Percentiles rank a stretch among this genome's conserved stretches.
Conservation (phyloP, 2,113 vertebrate species). For the Alces alces region DNA sequence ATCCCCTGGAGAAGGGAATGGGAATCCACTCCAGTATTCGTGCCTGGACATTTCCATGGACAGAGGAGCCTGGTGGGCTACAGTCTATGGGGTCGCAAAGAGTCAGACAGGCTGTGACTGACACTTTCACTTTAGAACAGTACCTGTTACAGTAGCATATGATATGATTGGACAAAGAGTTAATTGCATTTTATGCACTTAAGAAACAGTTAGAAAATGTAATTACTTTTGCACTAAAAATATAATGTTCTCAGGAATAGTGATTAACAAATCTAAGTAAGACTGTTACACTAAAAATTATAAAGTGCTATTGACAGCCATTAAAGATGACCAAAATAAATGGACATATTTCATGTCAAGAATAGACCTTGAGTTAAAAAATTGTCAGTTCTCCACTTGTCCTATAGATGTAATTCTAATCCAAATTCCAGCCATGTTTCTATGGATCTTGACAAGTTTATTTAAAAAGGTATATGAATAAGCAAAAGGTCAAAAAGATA, state of each 20-base stretch:
- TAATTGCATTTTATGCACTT: neutral
- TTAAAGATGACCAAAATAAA: neutral
- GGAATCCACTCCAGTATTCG: neutral
- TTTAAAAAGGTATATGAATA: neutral
- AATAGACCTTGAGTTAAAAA: neutral
- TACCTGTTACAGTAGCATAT: neutral
- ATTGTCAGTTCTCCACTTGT: neutral
- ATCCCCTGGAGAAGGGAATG: neutral
- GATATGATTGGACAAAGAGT: neutral
- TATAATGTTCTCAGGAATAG: neutral
- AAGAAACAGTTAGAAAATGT: neutral
- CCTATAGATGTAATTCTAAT: neutral
- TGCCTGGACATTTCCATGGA: neutral
- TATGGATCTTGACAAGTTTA: neutral
- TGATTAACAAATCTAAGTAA: neutral
- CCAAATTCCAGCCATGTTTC: neutral
- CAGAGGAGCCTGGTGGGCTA: neutral
- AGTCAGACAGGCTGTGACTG: neutral
- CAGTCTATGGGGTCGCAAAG: neutral
- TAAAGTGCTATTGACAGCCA: neutral
- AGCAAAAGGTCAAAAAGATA: neutral
- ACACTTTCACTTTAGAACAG: neutral
- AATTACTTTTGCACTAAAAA: neutral
- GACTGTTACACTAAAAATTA: neutral
- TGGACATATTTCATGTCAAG: neutral